These are phyloP conservation scores for Habrosyne pyritoides DNA, from an alignment of 2,888 invertebrate genomes.

Conservation along the genomic window DNA sequence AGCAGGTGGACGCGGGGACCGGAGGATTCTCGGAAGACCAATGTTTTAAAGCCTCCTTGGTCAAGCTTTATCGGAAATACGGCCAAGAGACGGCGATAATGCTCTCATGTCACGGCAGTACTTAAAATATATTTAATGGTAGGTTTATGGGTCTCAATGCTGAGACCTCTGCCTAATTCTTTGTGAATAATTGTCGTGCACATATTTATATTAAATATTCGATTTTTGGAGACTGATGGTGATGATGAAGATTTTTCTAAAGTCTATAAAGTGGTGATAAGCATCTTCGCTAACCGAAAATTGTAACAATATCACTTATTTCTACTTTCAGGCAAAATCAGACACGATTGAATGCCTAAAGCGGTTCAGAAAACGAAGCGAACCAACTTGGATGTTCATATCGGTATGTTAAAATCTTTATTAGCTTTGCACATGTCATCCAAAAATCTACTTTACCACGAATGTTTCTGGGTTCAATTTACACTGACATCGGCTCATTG, in stretches of 20 bases:
- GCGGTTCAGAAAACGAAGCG: constrained; percentile 91
- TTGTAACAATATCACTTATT: neutral
- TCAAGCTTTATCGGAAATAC: too few relatives aligned
- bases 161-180: too few relatives aligned
- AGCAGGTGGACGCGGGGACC: too few relatives aligned
- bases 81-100: too few relatives aligned
- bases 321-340: constrained; percentile 86
- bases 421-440: neutral
- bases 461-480: neutral
- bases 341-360: constrained; percentile 89
- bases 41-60: too few relatives aligned
- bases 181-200: too few relatives aligned
- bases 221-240: neutral
- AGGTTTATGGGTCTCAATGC: too few relatives aligned
- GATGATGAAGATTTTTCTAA: neutral
- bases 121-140: too few relatives aligned
- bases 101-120: too few relatives aligned
- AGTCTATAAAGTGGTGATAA: neutral
- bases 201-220: too few relatives aligned
- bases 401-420: constrained; percentile 77
- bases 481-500: neutral
- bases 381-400: constrained; percentile 95
- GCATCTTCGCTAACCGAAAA: neutral
- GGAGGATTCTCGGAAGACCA: too few relatives aligned
- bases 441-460: neutral